Evolutionary conservation across 2,113 vertebrate genomes (phyloP), one percentile per base, ranked within the genome.

Genomic region (Ceyx melanurus): DNA sequence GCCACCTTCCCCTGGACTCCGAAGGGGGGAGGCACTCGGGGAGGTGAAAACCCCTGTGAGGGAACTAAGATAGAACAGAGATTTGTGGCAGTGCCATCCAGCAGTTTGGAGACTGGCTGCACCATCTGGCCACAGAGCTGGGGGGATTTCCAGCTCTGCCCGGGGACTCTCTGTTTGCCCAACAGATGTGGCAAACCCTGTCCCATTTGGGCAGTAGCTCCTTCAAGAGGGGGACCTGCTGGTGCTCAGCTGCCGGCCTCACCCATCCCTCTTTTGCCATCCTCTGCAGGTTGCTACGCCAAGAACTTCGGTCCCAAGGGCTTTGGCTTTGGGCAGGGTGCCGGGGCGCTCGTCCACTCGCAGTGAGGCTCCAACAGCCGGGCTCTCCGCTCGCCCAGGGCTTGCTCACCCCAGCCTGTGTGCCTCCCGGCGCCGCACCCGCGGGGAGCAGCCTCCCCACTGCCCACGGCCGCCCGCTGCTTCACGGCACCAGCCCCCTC

Each of bases 261-360:
- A 95, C 75, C n/a, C 0, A 0, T 72, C 33, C 93, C 65, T 93
- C 18, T 25, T 42, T 46, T 91, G 35, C 29, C 3, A 0, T 73
- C 87, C 51, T 94, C 54, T 54, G 45, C 98, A 99, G 99, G 96
- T 58, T 99, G 99, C 94, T 99, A 99, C 2, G 98, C 98, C 74
- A 99, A 99, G 97, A 98, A 98, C 95, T 99, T 99, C 14, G 99
- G 99, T 33, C 99, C 99, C 56, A 99, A 99, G 83, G 99, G 99
- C 67, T 99, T 99, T 85, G 99, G 99, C 23, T 99, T 98, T 1
- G 99, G 99, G 43, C 97, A 98, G 40, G 99, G 99, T 2, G 99
- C 99, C 0, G 99, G 99, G 22, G 99, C 99, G 0, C 95, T 99
- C 82, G 89, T 98, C 53, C 98, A 99, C 93, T 98, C 99, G 0